These are phyloP conservation scores for Drosophila chauvacae DNA, from an alignment of 1,140 invertebrate species.

Conservation along the genomic window DNA sequence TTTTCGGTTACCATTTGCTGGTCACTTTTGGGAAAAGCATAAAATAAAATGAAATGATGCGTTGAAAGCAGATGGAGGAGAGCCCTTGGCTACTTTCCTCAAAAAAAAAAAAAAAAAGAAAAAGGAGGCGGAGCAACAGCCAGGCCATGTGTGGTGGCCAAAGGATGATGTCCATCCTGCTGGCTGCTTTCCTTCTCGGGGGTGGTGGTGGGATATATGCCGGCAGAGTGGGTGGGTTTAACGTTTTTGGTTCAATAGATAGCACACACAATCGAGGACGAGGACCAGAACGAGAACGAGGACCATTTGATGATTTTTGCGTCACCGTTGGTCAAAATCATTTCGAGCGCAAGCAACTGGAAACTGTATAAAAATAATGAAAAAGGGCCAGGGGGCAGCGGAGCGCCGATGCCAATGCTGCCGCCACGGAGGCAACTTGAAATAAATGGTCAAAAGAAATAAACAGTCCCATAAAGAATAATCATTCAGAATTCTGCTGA, in stretches of 20 bases:
- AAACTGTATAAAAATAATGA: slow-evolving; percentile 84
- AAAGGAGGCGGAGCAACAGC: slow-evolving; percentile 21
- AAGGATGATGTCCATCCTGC: slow-evolving; percentile 26
- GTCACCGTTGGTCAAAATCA: slow-evolving; percentile 82
- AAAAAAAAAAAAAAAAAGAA: slow-evolving; percentile 23
- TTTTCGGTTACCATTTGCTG: slow-evolving; percentile 44
- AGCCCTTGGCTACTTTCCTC: slow-evolving; percentile 64
- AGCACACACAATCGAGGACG: slow-evolving; percentile 31
- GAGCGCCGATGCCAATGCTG: slow-evolving; percentile 23
- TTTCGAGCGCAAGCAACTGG: slow-evolving; percentile 82
- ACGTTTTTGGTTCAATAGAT: slow-evolving; percentile 79
- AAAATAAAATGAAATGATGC: slow-evolving; percentile 83
- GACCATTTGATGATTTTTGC: slow-evolving; percentile 81
- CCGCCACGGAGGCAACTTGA: slow-evolving; percentile 73
- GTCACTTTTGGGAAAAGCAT: slow-evolving; percentile 67
- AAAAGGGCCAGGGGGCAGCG: slow-evolving; percentile 33
- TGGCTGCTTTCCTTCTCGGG: background rate
- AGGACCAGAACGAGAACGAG: slow-evolving; percentile 10
- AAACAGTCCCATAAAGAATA: slow-evolving; percentile 85
- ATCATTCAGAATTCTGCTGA: slow-evolving; percentile 85
- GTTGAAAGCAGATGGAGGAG: slow-evolving; percentile 60
- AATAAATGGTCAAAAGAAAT: slow-evolving; percentile 85
- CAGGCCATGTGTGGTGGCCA: slow-evolving; percentile 57
- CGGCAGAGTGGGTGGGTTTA: slow-evolving; percentile 29
- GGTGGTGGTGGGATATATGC: background rate